Evolutionary conservation across 1,140 invertebrate species (phyloP), one percentile per base, ranked within the genome.

Genomic region (Magallana angulata): DNA sequence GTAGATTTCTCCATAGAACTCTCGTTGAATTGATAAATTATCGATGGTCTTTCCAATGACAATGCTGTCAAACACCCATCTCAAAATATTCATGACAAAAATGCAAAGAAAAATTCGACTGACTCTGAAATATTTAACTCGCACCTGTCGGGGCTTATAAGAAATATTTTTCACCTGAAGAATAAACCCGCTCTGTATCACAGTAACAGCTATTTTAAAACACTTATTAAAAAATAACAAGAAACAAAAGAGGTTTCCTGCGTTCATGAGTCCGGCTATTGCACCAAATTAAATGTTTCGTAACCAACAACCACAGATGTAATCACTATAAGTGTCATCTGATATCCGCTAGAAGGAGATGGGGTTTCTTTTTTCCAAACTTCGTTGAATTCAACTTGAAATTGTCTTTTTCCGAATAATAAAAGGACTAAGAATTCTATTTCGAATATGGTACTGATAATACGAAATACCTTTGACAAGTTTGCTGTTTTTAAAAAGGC

Each of bases 231-330:
- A 18, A 8, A 71, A 12, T 30, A 71, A 30, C 8, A 30, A 12
- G 36, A 18, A 9, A 48, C 68, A 18, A 71, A 24, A 11, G 12
- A 30, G 9, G 8, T 36, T 18, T 1, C 9, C 11, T 8, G 24
- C 8, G 0, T 30, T 12, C 68, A 36, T 71, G 24, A 71, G 24
- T 36, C 68, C 68, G 9, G 68, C 68, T 71, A 71, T 71, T 11
- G 24, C 24, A 71, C 68, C 68, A n/a, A n/a, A n/a, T n/a, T n/a
- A 71, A 71, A 71, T 36, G 68, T 71, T 18, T 18, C 36, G 68
- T 71, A 71, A 8, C 24, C 24, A 0, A 71, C 36, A 11, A 24
- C 68, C 7, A 18, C 68, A 7, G 68, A 18, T 11, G 68, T 71
- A 4, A 71, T 30, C 24, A 71, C 30, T 18, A 30, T 1, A 48